These are phyloP conservation scores for Bemisia tabaci DNA, from an alignment of 1,140 invertebrate genomes.

Conservation along the genomic window DNA sequence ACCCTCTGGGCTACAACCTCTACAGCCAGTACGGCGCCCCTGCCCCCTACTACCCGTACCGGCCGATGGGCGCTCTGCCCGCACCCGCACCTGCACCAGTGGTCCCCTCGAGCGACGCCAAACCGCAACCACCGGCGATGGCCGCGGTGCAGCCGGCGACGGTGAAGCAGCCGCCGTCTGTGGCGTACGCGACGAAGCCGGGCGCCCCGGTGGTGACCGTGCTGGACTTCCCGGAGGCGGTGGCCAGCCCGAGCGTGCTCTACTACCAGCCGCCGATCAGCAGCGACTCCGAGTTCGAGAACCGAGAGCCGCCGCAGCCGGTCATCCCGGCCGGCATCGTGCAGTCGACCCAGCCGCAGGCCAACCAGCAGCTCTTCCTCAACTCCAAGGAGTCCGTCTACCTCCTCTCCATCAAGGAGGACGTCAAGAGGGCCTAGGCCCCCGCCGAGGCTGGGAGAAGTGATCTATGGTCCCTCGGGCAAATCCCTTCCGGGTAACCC, in stretches of 20 bases:
- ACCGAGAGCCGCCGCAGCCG: slow-evolving; percentile 21
- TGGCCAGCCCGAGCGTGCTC: slow-evolving; percentile 19
- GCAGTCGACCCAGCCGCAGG: slow-evolving; percentile 23
- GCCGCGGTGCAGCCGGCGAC: neutral
- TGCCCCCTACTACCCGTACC: slow-evolving; percentile 12
- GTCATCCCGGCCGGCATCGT: slow-evolving; percentile 24
- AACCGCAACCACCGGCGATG: slow-evolving; percentile 1
- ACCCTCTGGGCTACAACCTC: slow-evolving; percentile 2
- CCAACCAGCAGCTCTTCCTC: slow-evolving; percentile 20
- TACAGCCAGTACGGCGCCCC: slow-evolving; percentile 10
- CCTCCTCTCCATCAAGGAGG: neutral
- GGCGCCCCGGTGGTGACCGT: slow-evolving; percentile 18
- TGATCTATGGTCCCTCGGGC: too few relatives aligned
- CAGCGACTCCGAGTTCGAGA: slow-evolving; percentile 18
- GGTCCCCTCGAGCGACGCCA: too few relatives aligned
- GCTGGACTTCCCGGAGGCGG: slow-evolving; percentile 22
- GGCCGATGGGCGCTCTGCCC: slow-evolving; percentile 8
- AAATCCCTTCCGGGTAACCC: too few relatives aligned
- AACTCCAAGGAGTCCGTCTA: slow-evolving; percentile 24
- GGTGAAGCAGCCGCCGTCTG: neutral
- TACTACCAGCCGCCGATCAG: slow-evolving; percentile 21
- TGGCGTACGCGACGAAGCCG: slow-evolving; percentile 10
- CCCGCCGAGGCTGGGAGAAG: too few relatives aligned
- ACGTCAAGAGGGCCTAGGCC: neutral
- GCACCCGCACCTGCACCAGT: neutral